Evolutionary conservation across 2,113 vertebrate species (phyloP).

Genomic region (Austrofundulus limnaeus): DNA sequence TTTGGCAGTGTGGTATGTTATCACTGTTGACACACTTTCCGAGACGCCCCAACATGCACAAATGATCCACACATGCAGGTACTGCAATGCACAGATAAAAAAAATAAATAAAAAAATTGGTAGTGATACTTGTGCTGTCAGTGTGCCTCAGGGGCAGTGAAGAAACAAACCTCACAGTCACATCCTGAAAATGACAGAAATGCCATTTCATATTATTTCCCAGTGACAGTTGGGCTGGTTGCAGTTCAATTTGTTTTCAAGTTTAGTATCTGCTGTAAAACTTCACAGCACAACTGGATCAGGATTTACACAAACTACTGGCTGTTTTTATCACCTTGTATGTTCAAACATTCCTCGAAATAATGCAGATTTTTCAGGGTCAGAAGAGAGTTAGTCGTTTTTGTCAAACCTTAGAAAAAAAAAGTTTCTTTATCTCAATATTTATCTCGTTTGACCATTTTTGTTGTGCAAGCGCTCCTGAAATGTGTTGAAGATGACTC

Average conservation of each 20-base stretch:
- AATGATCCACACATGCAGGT: slow-evolving; percentile 40
- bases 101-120: slow-evolving; percentile 30
- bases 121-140: slow-evolving; percentile 20
- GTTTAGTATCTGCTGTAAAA: background rate
- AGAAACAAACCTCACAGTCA: slow-evolving; percentile 37
- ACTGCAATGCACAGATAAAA: slow-evolving; percentile 50
- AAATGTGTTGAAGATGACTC: too few relatives aligned
- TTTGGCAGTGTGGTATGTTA: slow-evolving; percentile 49
- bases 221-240: slow-evolving; percentile 13
- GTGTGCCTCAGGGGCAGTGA: slow-evolving; percentile 32
- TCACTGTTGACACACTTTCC: slow-evolving; percentile 62
- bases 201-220: slow-evolving; percentile 29
- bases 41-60: slow-evolving; percentile 34
- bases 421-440: too few relatives aligned
- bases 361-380: too few relatives aligned
- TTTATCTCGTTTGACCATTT: too few relatives aligned
- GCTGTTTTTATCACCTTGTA: background rate
- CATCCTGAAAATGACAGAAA: slow-evolving; percentile 29
- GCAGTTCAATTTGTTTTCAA: slow-evolving; percentile 7
- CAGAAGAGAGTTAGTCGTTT: too few relatives aligned
- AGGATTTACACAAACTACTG: too few relatives aligned
- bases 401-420: too few relatives aligned
- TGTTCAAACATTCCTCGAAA: background rate
- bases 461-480: too few relatives aligned
- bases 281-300: background rate